Percentiles rank a stretch among this genome's conserved stretches.
Conservation (phyloP, 2,113 vertebrate genomes). For the Coturnix japonica region DNA sequence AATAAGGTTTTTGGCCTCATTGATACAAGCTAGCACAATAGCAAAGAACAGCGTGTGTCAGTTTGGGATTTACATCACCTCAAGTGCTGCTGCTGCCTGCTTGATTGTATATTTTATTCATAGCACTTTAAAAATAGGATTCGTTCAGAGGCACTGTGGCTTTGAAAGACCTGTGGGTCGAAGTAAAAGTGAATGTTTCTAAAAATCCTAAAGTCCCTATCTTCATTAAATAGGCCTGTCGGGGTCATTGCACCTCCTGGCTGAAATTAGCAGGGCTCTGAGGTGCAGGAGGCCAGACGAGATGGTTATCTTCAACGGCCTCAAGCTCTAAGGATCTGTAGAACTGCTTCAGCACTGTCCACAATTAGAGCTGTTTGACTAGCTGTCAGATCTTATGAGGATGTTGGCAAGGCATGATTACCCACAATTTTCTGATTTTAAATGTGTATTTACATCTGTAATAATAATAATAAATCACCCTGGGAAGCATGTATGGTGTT, state of each 20-base stretch:
- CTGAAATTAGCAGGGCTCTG: slow-evolving; percentile 19
- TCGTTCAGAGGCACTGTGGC: neutral
- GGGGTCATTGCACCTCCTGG: neutral
- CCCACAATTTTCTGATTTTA: neutral
- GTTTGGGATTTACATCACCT: neutral
- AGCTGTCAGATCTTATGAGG: neutral
- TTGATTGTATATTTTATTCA: neutral
- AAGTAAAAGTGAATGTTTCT: neutral
- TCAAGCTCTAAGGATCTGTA: neutral
- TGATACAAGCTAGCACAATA: neutral
- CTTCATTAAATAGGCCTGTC: neutral
- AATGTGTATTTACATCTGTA: neutral
- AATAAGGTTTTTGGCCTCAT: neutral
- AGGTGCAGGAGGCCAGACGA: neutral
- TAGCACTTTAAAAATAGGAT: neutral
- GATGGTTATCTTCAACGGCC: neutral
- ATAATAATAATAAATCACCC: neutral
- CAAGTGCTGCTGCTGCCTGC: neutral
- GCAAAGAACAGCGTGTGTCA: neutral
- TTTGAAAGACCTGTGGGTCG: neutral
- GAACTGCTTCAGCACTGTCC: neutral
- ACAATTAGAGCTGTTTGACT: neutral
- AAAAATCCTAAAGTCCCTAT: neutral
- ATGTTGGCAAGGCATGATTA: neutral
- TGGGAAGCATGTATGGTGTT: neutral